Conservation (phyloP, 2,797 vertebrate species). For the Manis crassicaudata region DNA sequence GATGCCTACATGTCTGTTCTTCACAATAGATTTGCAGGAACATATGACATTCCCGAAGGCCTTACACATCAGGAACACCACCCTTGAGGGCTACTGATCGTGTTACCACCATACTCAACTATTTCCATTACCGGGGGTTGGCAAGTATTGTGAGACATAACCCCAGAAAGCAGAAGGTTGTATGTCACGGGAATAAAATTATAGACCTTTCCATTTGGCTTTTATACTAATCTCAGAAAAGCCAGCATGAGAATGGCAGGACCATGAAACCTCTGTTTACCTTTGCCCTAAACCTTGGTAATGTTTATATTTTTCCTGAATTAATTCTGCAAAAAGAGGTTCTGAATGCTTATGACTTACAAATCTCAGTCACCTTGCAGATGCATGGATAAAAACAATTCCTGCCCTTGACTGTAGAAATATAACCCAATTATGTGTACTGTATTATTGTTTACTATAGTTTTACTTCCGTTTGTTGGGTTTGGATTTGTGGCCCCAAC, state of each 20-base stretch:
- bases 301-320: not conserved
- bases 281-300: not conserved
- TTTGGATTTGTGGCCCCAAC: not conserved
- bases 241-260: not conserved
- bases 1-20: not conserved
- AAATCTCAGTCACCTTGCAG: not conserved
- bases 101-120: not conserved
- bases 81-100: not conserved
- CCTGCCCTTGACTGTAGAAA: not conserved
- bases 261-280: not conserved
- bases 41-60: not conserved
- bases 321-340: not conserved
- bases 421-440: not conserved
- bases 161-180: not conserved
- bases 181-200: not conserved
- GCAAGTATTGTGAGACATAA: not conserved
- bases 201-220: not conserved
- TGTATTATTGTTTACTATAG: not conserved
- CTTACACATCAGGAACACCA: not conserved
- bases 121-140: not conserved
- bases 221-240: not conserved
- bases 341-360: not conserved
- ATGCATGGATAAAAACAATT: not conserved
- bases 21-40: not conserved
- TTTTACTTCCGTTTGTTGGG: not conserved